Conservation (phyloP, 2,888 invertebrate species). For the Odontocolon sp. region DNA sequence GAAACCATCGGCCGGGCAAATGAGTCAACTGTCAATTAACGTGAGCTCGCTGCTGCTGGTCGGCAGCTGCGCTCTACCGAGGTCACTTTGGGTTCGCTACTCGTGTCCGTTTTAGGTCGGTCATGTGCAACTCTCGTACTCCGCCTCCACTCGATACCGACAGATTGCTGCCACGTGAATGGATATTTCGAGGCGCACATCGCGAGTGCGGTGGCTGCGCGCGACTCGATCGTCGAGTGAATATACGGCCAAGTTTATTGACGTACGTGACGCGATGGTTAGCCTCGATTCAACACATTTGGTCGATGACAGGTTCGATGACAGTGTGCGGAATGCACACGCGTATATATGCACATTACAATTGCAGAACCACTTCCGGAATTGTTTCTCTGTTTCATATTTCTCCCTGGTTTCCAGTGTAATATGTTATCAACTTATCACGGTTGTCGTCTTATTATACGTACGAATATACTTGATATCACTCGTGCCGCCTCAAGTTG, state of each 20-base stretch:
- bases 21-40: slow-evolving; percentile 49
- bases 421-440: too few relatives aligned
- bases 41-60: too few relatives aligned
- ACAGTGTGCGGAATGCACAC: too few relatives aligned
- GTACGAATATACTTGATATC: background rate
- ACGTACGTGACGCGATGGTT: background rate
- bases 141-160: slow-evolving; percentile 35
- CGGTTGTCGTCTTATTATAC: too few relatives aligned
- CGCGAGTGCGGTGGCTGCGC: background rate
- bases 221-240: slow-evolving; percentile 34
- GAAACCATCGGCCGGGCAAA: slow-evolving; percentile 1
- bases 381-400: too few relatives aligned
- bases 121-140: too few relatives aligned
- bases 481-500: too few relatives aligned
- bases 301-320: background rate
- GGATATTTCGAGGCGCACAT: background rate
- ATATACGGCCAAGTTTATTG: too few relatives aligned
- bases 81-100: too few relatives aligned
- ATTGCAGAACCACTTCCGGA: too few relatives aligned
- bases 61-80: slow-evolving; percentile 32
- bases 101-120: too few relatives aligned
- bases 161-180: slow-evolving; percentile 2
- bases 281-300: slow-evolving; percentile 1
- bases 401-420: too few relatives aligned
- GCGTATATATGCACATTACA: slow-evolving; percentile 9